These are phyloP conservation scores for Pachyuromys duprasi DNA, from an alignment of 2,797 vertebrate genomes.

Conservation along the genomic window DNA sequence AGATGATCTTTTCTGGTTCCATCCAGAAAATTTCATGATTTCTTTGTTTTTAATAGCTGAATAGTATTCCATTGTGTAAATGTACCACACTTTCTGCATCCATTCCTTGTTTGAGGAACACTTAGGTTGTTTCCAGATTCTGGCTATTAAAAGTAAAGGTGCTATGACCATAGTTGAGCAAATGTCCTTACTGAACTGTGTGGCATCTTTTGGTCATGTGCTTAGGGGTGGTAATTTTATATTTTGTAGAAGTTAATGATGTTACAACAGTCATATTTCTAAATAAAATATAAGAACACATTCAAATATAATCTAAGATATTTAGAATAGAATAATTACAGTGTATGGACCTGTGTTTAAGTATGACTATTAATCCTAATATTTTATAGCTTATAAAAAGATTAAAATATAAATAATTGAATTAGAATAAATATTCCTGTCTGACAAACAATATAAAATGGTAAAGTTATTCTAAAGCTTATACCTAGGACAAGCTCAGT, in stretches of 20 bases:
- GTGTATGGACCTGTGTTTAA: background rate
- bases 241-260: conserved; percentile 21
- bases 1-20: too few relatives aligned
- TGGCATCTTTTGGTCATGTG: too few relatives aligned
- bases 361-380: background rate
- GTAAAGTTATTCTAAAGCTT: conserved; percentile 17
- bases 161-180: too few relatives aligned
- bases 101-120: too few relatives aligned
- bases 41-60: too few relatives aligned
- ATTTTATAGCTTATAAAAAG: conserved; percentile 13
- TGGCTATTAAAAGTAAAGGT: too few relatives aligned
- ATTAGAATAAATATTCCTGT: conserved; percentile 35
- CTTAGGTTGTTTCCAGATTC: too few relatives aligned
- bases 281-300: background rate
- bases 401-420: background rate
- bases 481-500: background rate
- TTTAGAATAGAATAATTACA: conserved; percentile 48
- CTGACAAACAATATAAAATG: background rate
- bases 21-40: too few relatives aligned
- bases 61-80: too few relatives aligned
- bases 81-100: too few relatives aligned
- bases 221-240: background rate
- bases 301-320: conserved; percentile 28
- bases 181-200: too few relatives aligned
- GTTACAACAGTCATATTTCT: background rate